Evolutionary conservation across 2,888 invertebrate genomes (phyloP).

Genomic region (Pharmacophagus antenor): DNA sequence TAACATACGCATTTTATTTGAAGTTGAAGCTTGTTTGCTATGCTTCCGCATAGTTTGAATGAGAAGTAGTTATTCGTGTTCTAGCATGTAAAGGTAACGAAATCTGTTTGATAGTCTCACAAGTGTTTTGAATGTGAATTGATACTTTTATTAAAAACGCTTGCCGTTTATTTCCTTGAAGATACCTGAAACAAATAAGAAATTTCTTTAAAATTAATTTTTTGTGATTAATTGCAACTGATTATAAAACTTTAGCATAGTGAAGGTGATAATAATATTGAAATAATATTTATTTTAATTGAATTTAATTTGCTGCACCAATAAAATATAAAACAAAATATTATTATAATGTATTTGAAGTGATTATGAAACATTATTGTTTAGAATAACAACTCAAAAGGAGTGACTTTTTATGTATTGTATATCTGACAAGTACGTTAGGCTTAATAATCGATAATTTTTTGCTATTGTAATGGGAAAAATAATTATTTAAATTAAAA

Average conservation of each 20-base stretch:
- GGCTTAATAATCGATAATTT: too few species aligned
- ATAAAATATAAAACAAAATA: background rate
- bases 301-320: too few species aligned
- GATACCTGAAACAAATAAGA: slow-evolving; percentile 57
- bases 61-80: slow-evolving; percentile 56
- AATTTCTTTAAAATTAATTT: slow-evolving; percentile 10
- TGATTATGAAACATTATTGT: background rate
- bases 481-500: too few species aligned
- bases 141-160: slow-evolving; percentile 47
- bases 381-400: too few species aligned
- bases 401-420: too few species aligned
- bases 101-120: slow-evolving; percentile 52
- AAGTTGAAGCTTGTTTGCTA: slow-evolving; percentile 54
- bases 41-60: slow-evolving; percentile 64
- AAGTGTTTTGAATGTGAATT: slow-evolving; percentile 43
- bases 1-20: slow-evolving; percentile 55
- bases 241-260: too few species aligned
- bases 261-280: too few species aligned
- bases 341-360: background rate
- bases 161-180: slow-evolving; percentile 42
- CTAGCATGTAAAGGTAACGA: slow-evolving; percentile 53
- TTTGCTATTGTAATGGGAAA: too few species aligned
- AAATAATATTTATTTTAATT: too few species aligned
- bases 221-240: background rate
- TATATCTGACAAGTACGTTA: too few species aligned